Conservation (phyloP, 2,888 invertebrate genomes). For the Habroteleia sp. region DNA sequence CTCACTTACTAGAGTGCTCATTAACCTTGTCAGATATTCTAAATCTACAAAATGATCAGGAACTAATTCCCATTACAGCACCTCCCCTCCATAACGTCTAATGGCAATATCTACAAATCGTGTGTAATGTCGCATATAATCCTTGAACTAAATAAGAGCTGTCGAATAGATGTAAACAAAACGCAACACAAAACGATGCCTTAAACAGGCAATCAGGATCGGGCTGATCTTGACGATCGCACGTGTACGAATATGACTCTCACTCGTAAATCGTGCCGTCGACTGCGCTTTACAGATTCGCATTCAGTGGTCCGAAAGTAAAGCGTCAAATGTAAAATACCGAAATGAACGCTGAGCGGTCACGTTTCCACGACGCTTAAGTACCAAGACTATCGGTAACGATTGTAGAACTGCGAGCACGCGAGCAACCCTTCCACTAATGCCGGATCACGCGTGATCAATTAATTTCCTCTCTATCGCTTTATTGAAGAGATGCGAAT, state of each 20-base stretch:
- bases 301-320: slow-evolving; percentile 57
- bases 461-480: slow-evolving; percentile 75
- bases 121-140: slow-evolving; percentile 38
- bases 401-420: slow-evolving; percentile 33
- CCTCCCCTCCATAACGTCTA: not conserved
- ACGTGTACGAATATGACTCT: slow-evolving; percentile 45
- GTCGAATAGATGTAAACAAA: slow-evolving; percentile 45
- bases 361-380: slow-evolving; percentile 77
- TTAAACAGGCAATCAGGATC: slow-evolving; percentile 14
- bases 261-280: slow-evolving; percentile 57
- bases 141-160: slow-evolving; percentile 9
- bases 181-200: slow-evolving; percentile 34
- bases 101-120: slow-evolving; percentile 6
- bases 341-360: slow-evolving; percentile 51
- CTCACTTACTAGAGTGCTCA: too few relatives aligned
- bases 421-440: slow-evolving; percentile 70
- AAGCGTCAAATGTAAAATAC: slow-evolving; percentile 47
- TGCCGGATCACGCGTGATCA: slow-evolving; percentile 78
- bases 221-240: slow-evolving; percentile 25
- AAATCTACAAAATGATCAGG: too few relatives aligned
- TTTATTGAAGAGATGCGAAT: slow-evolving; percentile 50
- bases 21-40: too few relatives aligned
- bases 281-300: slow-evolving; percentile 45
- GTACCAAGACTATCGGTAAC: slow-evolving; percentile 58
- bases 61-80: not conserved